Percentiles rank a stretch among this genome's conserved stretches.
Evolutionary conservation across 2,888 invertebrate species (phyloP).

Genomic region (Pyrochroa serraticornis): DNA sequence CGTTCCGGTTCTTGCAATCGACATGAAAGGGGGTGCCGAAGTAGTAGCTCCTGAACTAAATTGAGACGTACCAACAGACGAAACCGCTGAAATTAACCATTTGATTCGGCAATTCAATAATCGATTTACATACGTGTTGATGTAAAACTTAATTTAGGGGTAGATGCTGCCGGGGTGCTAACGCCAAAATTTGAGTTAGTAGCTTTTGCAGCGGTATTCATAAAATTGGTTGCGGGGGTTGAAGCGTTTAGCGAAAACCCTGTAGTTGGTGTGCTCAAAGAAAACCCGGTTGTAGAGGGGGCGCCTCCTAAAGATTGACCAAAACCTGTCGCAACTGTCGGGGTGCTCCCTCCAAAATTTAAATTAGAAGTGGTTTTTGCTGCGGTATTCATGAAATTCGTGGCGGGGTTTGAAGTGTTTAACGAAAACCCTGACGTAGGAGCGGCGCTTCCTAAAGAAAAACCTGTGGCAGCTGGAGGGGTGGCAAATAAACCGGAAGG

Average conservation of each 20-base stretch:
- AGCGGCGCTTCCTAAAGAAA: conserved; percentile 21
- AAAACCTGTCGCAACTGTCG: conserved; percentile 15
- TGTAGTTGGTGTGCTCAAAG: conserved; percentile 35
- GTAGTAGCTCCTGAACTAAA: background rate
- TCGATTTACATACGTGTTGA: background rate
- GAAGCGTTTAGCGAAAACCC: conserved; percentile 52
- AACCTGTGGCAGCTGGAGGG: conserved; percentile 14
- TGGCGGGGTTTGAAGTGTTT: conserved; percentile 54
- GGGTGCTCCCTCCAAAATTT: conserved; percentile 22
- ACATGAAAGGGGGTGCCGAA: conserved; percentile 17
- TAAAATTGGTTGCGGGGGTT: conserved; percentile 51
- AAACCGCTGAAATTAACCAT: background rate
- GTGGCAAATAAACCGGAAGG: conserved; percentile 36
- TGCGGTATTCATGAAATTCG: conserved; percentile 8
- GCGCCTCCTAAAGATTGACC: conserved; percentile 28
- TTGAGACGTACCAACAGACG: background rate
- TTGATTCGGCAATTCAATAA: no score
- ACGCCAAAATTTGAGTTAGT: conserved; percentile 17
- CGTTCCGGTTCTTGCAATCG: conserved; percentile 16
- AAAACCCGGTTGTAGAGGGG: conserved; percentile 30
- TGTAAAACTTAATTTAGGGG: conserved; percentile 32
- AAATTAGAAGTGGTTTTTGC: conserved; percentile 5
- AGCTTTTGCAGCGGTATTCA: conserved; percentile 4
- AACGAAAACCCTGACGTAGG: conserved; percentile 50
- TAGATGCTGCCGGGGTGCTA: conserved; percentile 17